Conservation (phyloP, 1,140 invertebrate species). For the Pseudomyrmex cubaensis region DNA sequence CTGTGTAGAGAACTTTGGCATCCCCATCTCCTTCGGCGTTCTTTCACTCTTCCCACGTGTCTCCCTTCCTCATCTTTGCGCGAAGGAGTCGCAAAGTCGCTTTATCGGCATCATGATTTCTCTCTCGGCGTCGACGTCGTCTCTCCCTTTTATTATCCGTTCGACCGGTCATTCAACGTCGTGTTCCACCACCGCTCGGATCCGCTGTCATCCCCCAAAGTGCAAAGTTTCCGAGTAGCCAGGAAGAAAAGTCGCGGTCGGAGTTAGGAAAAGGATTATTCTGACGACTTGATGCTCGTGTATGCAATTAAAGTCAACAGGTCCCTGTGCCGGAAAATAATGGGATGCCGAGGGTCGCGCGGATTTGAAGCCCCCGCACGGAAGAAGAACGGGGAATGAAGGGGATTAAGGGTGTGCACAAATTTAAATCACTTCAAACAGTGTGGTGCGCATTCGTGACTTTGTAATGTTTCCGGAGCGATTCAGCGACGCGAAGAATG, state of each 20-base stretch:
- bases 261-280: slow-evolving; percentile 43
- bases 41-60: not conserved
- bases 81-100: slow-evolving; percentile 63
- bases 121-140: slow-evolving; percentile 15
- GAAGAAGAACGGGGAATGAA: slow-evolving; percentile 20
- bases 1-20: slow-evolving; percentile 56
- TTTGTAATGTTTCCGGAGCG: slow-evolving; percentile 21
- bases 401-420: not conserved
- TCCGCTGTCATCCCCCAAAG: not conserved
- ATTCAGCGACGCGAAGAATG: not conserved
- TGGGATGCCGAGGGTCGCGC: slow-evolving; percentile 26
- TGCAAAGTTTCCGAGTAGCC: slow-evolving; percentile 9
- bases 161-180: slow-evolving; percentile 3
- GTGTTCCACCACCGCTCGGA: not conserved
- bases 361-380: not conserved
- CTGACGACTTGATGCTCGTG: slow-evolving; percentile 35
- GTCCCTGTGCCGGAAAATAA: slow-evolving; percentile 60
- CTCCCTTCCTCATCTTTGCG: not conserved
- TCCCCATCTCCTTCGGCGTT: not conserved
- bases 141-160: slow-evolving; percentile 62
- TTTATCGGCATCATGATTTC: slow-evolving; percentile 65
- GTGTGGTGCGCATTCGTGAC: not conserved
- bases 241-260: not conserved
- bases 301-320: slow-evolving; percentile 72
- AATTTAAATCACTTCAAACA: slow-evolving; percentile 43